Evolutionary conservation across 2,888 invertebrate genomes (phyloP).

Genomic region (Ditylenchus weischeri): DNA sequence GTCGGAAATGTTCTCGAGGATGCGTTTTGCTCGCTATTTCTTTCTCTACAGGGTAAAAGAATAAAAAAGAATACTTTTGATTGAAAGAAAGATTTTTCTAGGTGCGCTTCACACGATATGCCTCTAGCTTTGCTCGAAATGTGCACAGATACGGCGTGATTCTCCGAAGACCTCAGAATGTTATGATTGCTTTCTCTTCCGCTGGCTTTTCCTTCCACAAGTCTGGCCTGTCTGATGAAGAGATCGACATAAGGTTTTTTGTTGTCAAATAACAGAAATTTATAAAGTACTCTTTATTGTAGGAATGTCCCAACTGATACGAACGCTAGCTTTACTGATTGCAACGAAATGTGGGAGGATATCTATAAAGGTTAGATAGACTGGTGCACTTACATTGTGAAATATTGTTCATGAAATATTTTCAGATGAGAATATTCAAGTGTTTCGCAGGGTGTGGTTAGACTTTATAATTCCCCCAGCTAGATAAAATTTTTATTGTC

Average conservation of each 20-base stretch:
- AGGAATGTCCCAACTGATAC: too few species aligned
- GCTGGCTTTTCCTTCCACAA: conserved; percentile 16
- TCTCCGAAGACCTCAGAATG: background rate
- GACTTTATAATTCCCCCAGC: too few species aligned
- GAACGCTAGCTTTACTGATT: conserved; percentile 10
- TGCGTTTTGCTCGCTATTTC: background rate
- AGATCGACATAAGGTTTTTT: conserved; percentile 9
- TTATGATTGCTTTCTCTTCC: background rate
- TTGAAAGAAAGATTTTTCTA: background rate
- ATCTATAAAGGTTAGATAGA: conserved; percentile 7
- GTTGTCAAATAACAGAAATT: too few species aligned
- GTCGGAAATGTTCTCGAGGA: too few species aligned
- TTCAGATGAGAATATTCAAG: conserved; percentile 8
- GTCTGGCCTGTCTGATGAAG: conserved; percentile 20
- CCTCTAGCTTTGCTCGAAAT: conserved; percentile 1
- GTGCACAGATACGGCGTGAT: background rate
- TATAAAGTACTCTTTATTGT: too few species aligned
- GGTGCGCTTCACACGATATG: conserved; percentile 1
- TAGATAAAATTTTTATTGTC: background rate
- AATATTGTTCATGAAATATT: too few species aligned
- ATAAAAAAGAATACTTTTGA: background rate
- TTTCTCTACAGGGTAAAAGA: background rate
- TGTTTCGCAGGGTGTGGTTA: conserved; percentile 13
- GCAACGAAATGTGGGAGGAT: conserved; percentile 19
- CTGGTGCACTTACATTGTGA: too few species aligned